A percentile compares a stretch with the other conserved stretches of the same genome.
phyloP scores from a whole-genome alignment of 1,140 invertebrate species.

The Drosophila simulans region DNA sequence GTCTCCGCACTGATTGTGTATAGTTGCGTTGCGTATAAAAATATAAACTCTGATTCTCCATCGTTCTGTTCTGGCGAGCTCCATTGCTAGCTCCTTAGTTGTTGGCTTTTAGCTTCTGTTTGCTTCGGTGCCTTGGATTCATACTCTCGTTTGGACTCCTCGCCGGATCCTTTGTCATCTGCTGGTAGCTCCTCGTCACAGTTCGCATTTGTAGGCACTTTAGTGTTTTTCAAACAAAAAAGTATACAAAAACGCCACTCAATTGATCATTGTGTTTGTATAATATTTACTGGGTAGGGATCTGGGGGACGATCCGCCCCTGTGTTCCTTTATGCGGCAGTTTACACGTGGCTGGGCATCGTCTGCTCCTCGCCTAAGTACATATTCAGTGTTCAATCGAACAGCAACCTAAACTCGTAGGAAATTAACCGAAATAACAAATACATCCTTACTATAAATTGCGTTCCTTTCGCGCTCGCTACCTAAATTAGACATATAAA shows the following conservation, averaged over 20 bases:
- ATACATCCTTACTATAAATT: constrained; percentile 60
- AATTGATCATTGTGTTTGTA: constrained; percentile 3
- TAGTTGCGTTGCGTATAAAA: constrained; percentile 69
- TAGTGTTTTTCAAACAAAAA: constrained; percentile 75
- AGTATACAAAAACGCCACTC: constrained; percentile 38
- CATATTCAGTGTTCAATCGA: constrained; percentile 21
- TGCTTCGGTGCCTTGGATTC: constrained; percentile 64
- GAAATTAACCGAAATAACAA: constrained; percentile 55
- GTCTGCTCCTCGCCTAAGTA: constrained; percentile 23
- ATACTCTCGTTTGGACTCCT: constrained; percentile 20
- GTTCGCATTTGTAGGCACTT: constrained; percentile 71
- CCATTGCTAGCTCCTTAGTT: constrained; percentile 1
- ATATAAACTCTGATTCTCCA: constrained; percentile 70
- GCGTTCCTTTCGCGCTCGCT: constrained; percentile 30
- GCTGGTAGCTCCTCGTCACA: constrained; percentile 25
- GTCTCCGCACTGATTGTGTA: constrained; percentile 39
- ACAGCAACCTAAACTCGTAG: constrained; percentile 48
- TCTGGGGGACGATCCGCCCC: neutral
- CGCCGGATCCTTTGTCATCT: constrained; percentile 10
- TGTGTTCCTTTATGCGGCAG: constrained; percentile 20
- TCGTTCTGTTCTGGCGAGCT: neutral
- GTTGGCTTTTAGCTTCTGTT: constrained; percentile 62
- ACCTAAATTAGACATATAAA: constrained; percentile 37
- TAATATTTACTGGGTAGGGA: constrained; percentile 56
- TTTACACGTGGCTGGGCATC: constrained; percentile 14